phyloP scores from a whole-genome alignment of 2,888 invertebrate species.

The Chloroclysta siterata region DNA sequence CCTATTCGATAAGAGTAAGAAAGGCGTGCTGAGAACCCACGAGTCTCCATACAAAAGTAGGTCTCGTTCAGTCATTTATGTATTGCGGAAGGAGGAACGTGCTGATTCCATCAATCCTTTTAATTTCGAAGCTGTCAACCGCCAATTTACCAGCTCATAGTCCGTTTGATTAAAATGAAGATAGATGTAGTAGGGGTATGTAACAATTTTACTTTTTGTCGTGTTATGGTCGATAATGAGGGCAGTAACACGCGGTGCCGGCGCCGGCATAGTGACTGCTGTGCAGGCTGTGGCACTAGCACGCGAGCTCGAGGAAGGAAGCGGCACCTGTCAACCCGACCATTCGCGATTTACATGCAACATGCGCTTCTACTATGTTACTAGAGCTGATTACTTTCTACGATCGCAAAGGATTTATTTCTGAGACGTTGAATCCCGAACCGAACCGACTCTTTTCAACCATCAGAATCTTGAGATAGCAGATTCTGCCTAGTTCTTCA shows the following conservation, averaged over 20 bases:
- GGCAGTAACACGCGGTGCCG: constrained; percentile 1
- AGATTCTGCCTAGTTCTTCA: too few species aligned
- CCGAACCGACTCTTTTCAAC: too few species aligned
- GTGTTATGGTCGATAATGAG: constrained; percentile 18
- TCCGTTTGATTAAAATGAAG: constrained; percentile 17
- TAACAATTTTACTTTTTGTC: constrained; percentile 22
- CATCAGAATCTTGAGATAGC: too few species aligned
- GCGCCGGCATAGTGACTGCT: neutral
- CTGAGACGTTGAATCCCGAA: too few species aligned
- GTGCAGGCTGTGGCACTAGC: constrained; percentile 15
- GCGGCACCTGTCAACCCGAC: constrained; percentile 36
- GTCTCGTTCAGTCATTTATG: too few species aligned
- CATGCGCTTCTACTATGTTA: constrained; percentile 15
- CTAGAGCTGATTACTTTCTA: constrained; percentile 25
- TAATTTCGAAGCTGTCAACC: constrained; percentile 8
- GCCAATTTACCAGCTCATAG: constrained; percentile 17
- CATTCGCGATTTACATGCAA: constrained; percentile 22
- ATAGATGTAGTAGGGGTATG: constrained; percentile 9
- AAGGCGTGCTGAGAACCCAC: too few species aligned
- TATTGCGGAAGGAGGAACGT: constrained; percentile 45
- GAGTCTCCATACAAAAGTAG: too few species aligned
- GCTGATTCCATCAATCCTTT: constrained; percentile 10
- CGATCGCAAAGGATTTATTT: too few species aligned
- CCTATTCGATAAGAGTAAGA: too few species aligned
- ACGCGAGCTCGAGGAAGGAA: constrained; percentile 41